phyloP scores from a whole-genome alignment of 2,797 vertebrate species.

The Hafferia zeledoni region DNA sequence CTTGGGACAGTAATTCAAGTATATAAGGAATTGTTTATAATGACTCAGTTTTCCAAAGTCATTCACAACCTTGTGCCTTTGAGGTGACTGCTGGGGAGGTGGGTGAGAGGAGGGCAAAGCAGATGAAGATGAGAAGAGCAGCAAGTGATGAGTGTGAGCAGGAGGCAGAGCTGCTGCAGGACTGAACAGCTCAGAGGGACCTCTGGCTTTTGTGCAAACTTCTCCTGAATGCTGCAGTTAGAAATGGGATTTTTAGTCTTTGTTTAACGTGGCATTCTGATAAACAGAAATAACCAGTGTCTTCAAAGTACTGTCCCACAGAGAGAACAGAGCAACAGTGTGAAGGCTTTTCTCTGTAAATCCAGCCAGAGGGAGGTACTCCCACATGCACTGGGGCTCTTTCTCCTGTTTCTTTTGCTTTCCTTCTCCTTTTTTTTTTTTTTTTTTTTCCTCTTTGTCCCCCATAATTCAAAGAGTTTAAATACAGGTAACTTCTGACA shows the following conservation, averaged over 20 bases:
- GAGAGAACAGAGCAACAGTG: neutral
- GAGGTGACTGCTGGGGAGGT: neutral
- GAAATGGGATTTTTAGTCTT: neutral
- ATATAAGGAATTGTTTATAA: neutral
- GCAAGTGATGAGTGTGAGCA: neutral
- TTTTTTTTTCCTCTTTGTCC: accelerated
- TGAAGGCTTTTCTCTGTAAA: neutral
- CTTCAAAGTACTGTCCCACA: neutral
- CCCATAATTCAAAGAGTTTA: neutral
- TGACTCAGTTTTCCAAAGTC: neutral
- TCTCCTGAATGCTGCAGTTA: neutral
- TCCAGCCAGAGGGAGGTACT: neutral
- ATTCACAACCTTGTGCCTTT: neutral
- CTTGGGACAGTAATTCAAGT: neutral
- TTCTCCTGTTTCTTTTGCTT: neutral
- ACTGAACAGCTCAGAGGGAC: neutral
- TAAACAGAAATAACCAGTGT: neutral
- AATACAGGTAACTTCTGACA: neutral
- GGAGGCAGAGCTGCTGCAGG: neutral
- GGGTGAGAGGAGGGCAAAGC: neutral
- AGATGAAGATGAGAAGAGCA: neutral
- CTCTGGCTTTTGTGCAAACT: neutral
- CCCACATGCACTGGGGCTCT: accelerated
- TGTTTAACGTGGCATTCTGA: neutral
- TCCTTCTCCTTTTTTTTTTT: accelerated